A percentile compares a stretch with the other conserved stretches of the same genome.
Evolutionary conservation across 2,888 invertebrate genomes (phyloP).

Genomic region (Pantelozetes paolii): DNA sequence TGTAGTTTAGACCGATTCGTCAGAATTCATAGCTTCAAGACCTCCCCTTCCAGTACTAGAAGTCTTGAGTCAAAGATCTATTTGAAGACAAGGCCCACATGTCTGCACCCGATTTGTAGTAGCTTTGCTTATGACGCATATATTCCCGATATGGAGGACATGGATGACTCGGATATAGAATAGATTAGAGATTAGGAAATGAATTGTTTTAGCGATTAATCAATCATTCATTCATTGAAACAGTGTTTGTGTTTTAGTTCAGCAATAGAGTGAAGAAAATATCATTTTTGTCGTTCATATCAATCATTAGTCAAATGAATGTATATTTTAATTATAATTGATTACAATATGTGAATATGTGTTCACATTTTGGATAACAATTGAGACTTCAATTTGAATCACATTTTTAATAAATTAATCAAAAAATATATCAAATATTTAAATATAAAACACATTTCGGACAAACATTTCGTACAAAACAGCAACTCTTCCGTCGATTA

Average conservation of each 20-base stretch:
- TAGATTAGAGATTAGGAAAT: not conserved
- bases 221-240: no score
- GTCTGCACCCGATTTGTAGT: conserved; percentile 43
- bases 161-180: conserved; percentile 27
- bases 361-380: no score
- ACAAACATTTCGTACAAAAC: not conserved
- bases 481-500: conserved; percentile 7
- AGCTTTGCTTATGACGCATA: not conserved
- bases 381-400: no score
- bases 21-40: conserved; percentile 41
- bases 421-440: not conserved
- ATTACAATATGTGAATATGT: no score
- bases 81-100: conserved; percentile 44
- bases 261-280: no score
- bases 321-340: no score
- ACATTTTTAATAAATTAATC: no score
- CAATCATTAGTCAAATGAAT: no score
- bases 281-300: no score
- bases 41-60: conserved; percentile 32
- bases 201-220: no score
- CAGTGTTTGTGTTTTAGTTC: no score
- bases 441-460: not conserved
- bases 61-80: conserved; percentile 40
- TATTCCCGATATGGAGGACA: not conserved
- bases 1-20: conserved; percentile 44